A percentile compares a stretch with the other conserved stretches of the same genome.
Conservation (phyloP, 2,113 vertebrate genomes). For the Poeciliopsis retropinna region DNA sequence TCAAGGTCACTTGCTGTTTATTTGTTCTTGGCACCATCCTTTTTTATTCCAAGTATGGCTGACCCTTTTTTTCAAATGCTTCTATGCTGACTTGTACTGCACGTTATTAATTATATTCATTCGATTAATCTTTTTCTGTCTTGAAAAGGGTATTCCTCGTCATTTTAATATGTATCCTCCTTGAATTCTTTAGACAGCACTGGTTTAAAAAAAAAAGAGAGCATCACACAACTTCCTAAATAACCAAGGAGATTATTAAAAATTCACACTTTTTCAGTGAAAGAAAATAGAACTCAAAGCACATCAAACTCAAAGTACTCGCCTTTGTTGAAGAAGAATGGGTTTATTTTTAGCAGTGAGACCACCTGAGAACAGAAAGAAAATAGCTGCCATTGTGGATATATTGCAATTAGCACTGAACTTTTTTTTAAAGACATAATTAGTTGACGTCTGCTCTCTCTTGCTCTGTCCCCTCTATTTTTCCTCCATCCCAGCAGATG, state of each 20-base stretch:
- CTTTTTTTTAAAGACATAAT: constrained; percentile 50
- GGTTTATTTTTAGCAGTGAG: constrained; percentile 5
- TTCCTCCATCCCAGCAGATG: constrained; percentile 6
- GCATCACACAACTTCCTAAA: not conserved
- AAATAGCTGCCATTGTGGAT: constrained; percentile 24
- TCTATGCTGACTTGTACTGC: constrained; percentile 16
- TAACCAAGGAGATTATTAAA: not conserved
- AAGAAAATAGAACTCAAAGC: too few relatives aligned
- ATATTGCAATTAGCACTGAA: constrained; percentile 47
- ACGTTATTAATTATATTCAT: not conserved
- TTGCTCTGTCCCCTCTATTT: constrained; percentile 11
- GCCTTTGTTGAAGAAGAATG: not conserved
- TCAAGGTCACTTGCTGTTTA: constrained; percentile 75
- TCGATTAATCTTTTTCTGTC: not conserved
- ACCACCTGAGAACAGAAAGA: constrained; percentile 11
- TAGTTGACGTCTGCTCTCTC: constrained; percentile 30
- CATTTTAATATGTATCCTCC: not conserved
- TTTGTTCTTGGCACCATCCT: constrained; percentile 34
- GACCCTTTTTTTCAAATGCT: constrained; percentile 35
- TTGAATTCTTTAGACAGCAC: not conserved
- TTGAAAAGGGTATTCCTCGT: not conserved
- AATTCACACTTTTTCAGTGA: not conserved
- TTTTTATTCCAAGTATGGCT: constrained; percentile 8
- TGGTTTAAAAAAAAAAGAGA: not conserved
- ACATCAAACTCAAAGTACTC: too few relatives aligned